Base-by-base conservation (phyloP, 2,113 vertebrate genomes). In the Carollia perspicillata region DNA sequence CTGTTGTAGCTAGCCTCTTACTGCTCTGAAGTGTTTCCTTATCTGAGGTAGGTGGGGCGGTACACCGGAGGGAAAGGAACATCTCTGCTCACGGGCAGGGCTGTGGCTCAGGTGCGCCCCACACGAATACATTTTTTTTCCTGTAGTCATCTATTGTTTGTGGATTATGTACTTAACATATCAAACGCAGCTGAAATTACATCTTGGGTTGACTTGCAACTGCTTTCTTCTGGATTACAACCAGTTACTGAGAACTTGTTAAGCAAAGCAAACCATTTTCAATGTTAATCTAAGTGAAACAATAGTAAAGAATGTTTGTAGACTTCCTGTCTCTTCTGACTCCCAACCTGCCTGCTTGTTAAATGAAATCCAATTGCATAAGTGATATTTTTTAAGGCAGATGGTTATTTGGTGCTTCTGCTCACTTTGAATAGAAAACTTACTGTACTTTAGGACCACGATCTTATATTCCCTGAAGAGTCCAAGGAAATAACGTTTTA, bases 401-500 rank as follows among this genome's bases (percentile, higher is more conserved):
- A 58, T 5, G 9, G 16, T 80, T 84, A 42, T 60, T 66, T 65
- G 69, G 33, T 92, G 22, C 12, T 89, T 85, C n/a, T 78, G 9
- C 11, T 71, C 8, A 51, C 42, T 77, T 77, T 63, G 44, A 92
- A 53, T 55, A 96, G 86, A 87, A 95, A 89, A 88, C 53, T 37
- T 8, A 92, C 20, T 55, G 14, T 63, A 30, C 65, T 80, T 94
- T 86, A 83, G 92, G 37, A 37, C 28, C 30, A 66, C 13, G 42
- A 74, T 53, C 33, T 95, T 92, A 37, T 33, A 79, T 68, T 84
- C 13, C 30, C n/a, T 33, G 22, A 58, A 51, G 30, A 78, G 42
- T 55, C 26, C 58, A 96, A 78, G 87, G 92, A 93, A 87, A 93
- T 53, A 6, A 72, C 68, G 35, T 78, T 95, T 69, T 51, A 51